Evolutionary conservation across 1,140 invertebrate genomes (phyloP).

Genomic region (Neodiprion virginianus): DNA sequence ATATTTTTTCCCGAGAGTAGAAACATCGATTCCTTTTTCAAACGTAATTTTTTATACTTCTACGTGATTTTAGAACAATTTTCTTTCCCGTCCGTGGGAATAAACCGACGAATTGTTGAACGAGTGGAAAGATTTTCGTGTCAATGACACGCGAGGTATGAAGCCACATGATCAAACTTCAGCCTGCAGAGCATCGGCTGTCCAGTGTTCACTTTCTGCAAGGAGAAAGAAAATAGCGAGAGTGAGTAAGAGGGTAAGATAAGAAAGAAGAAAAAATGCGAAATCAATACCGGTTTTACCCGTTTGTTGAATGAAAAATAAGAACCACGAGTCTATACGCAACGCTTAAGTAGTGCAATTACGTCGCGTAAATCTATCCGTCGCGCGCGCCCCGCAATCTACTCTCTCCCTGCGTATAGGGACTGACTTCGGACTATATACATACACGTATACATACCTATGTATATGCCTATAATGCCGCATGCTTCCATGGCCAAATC

Average conservation of each 20-base stretch:
- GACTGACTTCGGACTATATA: no score
- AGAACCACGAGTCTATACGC: not conserved
- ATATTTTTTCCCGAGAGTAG: not conserved
- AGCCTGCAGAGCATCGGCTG: not conserved
- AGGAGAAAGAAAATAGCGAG: no score
- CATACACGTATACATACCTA: no score
- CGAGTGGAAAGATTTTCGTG: not conserved
- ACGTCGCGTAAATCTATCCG: conserved; percentile 1
- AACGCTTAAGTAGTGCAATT: conserved; percentile 5
- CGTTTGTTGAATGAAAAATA: conserved; percentile 4
- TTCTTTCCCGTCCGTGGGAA: not conserved
- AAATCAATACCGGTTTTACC: not conserved
- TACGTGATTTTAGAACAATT: no score
- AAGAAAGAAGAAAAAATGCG: not conserved
- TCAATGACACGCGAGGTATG: not conserved
- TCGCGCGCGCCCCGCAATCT: not conserved
- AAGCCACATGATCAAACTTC: not conserved
- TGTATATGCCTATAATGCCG: no score
- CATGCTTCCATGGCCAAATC: no score
- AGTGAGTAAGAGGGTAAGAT: no score
- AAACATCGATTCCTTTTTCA: no score
- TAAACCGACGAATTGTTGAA: not conserved
- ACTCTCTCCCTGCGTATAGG: no score
- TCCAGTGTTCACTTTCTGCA: no score
- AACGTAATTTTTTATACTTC: no score